A percentile compares a stretch with the other conserved stretches of the same genome.
phyloP scores from a whole-genome alignment of 2,888 invertebrate species.

The Chloroclystis v-ata region DNA sequence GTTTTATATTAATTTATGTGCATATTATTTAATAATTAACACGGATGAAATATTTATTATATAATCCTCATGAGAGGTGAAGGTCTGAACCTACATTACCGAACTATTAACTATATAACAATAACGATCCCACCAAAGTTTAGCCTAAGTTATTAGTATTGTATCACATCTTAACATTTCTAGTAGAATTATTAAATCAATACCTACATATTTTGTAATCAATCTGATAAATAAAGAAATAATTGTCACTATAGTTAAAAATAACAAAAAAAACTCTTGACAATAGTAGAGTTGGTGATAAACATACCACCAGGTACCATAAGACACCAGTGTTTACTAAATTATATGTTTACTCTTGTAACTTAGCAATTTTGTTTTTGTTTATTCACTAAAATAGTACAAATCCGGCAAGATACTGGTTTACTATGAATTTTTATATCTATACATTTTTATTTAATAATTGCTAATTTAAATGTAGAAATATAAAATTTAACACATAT shows the following conservation, averaged over 20 bases:
- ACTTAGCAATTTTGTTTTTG: conserved; percentile 2
- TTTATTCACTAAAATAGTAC: conserved; percentile 24
- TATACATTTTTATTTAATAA: conserved; percentile 35
- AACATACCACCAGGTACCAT: too few species aligned
- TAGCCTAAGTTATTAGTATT: conserved; percentile 69
- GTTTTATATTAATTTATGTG: too few species aligned
- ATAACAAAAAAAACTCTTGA: too few species aligned
- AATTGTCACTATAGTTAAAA: too few species aligned
- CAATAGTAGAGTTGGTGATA: too few species aligned
- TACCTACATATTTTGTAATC: too few species aligned
- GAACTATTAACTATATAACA: conserved; percentile 59
- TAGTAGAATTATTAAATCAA: conserved; percentile 36
- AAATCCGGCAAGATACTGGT: conserved; percentile 28
- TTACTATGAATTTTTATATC: conserved; percentile 13
- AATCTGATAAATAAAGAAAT: too few species aligned
- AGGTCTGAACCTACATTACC: conserved; percentile 46
- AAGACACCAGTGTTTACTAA: conserved; percentile 27
- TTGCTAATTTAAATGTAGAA: conserved; percentile 32
- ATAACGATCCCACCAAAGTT: conserved; percentile 77
- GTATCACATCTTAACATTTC: conserved; percentile 47
- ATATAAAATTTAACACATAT: conserved; percentile 33
- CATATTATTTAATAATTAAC: too few species aligned
- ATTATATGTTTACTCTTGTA: conserved; percentile 4
- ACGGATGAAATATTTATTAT: conserved; percentile 9
- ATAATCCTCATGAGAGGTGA: conserved; percentile 27